phyloP scores from a whole-genome alignment of 2,113 vertebrate species.

The Channa argus region DNA sequence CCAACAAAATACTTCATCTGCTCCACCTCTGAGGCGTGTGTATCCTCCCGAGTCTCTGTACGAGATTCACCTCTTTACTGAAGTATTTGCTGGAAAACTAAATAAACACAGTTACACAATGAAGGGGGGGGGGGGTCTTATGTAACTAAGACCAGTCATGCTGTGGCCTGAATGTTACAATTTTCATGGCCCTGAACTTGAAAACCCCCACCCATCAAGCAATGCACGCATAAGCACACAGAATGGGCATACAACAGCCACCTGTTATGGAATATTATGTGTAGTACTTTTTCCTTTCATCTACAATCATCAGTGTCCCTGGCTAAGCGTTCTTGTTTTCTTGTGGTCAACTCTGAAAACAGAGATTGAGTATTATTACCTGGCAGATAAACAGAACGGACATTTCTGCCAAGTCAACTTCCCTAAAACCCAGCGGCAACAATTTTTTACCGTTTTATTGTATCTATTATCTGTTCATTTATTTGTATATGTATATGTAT shows the following conservation, averaged over 20 bases:
- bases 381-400: too few relatives aligned
- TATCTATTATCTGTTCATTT: too few relatives aligned
- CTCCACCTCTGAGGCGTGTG: conserved; percentile 73
- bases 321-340: neutral
- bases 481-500: too few relatives aligned
- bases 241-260: conserved; percentile 14
- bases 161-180: conserved; percentile 50
- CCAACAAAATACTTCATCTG: conserved; percentile 76
- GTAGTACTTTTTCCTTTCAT: conserved; percentile 20
- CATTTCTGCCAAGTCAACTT: too few relatives aligned
- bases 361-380: neutral
- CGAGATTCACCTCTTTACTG: conserved; percentile 68
- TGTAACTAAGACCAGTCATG: conserved; percentile 57
- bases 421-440: too few relatives aligned
- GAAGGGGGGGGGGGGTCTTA: conserved; percentile 59
- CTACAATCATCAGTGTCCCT: neutral
- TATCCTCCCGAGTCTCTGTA: conserved; percentile 60
- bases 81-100: conserved; percentile 69
- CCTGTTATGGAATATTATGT: conserved; percentile 1
- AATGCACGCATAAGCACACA: neutral
- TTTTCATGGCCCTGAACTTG: conserved; percentile 45
- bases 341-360: neutral
- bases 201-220: neutral
- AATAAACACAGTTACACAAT: conserved; percentile 78
- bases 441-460: too few relatives aligned